Evolutionary conservation across 2,113 vertebrate species (phyloP), one percentile per base, ranked within the genome.

Genomic region (Syngnathus floridae): DNA sequence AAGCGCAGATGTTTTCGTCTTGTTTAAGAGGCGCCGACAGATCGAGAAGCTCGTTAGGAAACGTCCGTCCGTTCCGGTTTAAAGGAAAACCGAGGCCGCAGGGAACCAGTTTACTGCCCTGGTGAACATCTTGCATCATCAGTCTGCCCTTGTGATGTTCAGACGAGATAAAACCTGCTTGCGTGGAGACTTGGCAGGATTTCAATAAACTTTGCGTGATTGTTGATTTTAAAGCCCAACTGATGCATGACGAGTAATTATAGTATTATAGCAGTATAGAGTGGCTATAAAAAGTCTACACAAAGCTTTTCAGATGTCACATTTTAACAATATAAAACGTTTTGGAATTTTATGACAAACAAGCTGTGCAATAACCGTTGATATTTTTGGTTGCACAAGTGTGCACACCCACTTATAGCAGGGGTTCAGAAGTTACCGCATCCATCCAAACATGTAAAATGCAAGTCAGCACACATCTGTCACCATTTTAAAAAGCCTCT

Each of bases 101-200:
- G 70, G 79, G 78, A 64, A 76, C 72, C 45, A 31, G 38, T 43
- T 51, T 60, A 36, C 58, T 65, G 63, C 51, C 54, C 64, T 64
- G 56, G 73, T 75, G 79, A 66, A 41, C 40, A 7, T 61, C 40
- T 67, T 58, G 58, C 69, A 64, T 84, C 80, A 81, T 82, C 79
- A 81, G 70, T 56, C 17, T 48, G 71, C 59, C 16, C 70, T 67
- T 78, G 55, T 70, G 65, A 73, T 73, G 71, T 83, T 76, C 64
- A 43, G 56, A 65, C 12, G 22, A 54, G 52, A 54, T 31, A 4
- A 21, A 26, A 54, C 19, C 8, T 55, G 22, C 22, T 14, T 22
- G 52, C 22, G 26, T 31, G 52, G 5, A 31, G 5, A 13, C 22
- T 55, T 65, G 65, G 49, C 59, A 62, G 56, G 54, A 38, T 75